These are phyloP conservation scores for Menura novaehollandiae DNA, from an alignment of 2,113 vertebrate genomes.

Conservation along the genomic window DNA sequence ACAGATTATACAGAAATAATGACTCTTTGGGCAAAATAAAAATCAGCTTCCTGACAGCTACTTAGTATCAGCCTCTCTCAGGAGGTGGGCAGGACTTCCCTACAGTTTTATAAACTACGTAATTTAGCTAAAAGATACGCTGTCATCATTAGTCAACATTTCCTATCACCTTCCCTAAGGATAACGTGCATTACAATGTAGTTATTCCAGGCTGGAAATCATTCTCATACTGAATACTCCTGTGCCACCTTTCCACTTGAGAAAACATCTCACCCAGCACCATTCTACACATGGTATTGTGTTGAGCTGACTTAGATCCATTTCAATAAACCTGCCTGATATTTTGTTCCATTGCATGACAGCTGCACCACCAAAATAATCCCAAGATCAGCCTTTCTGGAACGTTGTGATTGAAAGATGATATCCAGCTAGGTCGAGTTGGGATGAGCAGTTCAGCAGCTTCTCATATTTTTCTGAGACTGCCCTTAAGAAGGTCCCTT, in stretches of 20 bases:
- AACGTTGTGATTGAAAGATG: not conserved
- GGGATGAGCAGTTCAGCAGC: not conserved
- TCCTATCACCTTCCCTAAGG: not conserved
- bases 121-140: not conserved
- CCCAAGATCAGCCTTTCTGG: not conserved
- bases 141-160: not conserved
- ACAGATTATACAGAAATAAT: not conserved
- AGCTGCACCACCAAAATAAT: not conserved
- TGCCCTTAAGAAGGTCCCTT: not conserved
- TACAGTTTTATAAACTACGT: not conserved
- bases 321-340: not conserved
- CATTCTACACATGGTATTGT: not conserved
- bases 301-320: not conserved
- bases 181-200: not conserved
- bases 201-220: not conserved
- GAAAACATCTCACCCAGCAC: not conserved
- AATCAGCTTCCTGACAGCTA: not conserved
- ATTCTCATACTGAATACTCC: not conserved
- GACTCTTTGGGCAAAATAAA: not conserved
- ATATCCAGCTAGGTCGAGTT: rapidly evolving
- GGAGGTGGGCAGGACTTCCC: not conserved
- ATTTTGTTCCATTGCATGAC: not conserved
- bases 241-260: not conserved
- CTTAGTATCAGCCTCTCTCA: not conserved
- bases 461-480: not conserved